These are phyloP conservation scores for Macrotis lagotis DNA, from an alignment of 2,113 vertebrate genomes.

Conservation along the genomic window DNA sequence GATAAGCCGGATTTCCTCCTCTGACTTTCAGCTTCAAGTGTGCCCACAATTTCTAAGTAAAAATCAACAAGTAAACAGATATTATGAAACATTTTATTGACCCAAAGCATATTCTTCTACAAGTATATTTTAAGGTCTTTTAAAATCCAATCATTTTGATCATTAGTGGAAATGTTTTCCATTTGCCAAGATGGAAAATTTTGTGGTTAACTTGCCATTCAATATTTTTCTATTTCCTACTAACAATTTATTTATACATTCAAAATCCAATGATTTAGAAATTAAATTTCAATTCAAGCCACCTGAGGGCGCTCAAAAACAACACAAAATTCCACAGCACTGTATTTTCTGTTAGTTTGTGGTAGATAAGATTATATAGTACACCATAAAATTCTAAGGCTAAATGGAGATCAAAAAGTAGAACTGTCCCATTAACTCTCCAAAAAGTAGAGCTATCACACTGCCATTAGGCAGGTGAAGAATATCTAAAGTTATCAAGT, in stretches of 20 bases:
- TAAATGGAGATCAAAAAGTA: not conserved
- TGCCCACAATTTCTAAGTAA: constrained; percentile 86
- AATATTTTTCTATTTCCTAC: not conserved
- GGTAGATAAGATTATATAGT: not conserved
- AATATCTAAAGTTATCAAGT: not conserved
- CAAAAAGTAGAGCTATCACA: not conserved
- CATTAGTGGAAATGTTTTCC: not conserved
- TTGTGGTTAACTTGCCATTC: not conserved
- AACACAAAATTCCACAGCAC: constrained; percentile 54
- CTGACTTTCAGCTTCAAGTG: constrained; percentile 89
- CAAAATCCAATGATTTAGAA: constrained; percentile 10
- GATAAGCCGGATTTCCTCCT: constrained; percentile 87
- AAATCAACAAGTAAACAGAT: constrained; percentile 42
- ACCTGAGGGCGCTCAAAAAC: constrained; percentile 73
- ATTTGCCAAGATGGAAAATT: not conserved
- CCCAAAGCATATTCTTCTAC: not conserved
- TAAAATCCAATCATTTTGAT: constrained; percentile 4
- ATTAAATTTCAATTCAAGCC: constrained; percentile 48
- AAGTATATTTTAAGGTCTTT: not conserved
- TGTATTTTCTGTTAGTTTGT: not conserved
- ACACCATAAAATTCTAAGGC: not conserved
- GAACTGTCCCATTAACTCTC: too few species aligned
- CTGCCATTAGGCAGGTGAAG: not conserved
- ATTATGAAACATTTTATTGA: not conserved
- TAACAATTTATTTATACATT: not conserved